Base-by-base conservation (phyloP, 2,113 vertebrate species). In the Sinosuthora webbiana region DNA sequence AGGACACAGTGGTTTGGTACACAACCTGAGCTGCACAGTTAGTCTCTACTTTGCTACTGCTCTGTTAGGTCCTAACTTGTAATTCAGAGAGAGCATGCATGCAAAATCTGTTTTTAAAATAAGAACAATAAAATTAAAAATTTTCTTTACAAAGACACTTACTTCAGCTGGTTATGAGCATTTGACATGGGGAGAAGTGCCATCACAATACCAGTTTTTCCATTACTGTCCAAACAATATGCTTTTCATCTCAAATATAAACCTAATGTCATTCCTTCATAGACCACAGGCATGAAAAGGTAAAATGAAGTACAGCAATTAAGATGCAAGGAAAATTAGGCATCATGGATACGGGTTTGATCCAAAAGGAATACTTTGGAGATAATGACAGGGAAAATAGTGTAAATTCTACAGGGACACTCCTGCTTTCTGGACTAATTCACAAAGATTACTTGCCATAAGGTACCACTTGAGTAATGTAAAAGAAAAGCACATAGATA, bases 401-500 rank as follows among this genome's bases (percentile, higher is more conserved):
- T n/a, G 18, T 41, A 39, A 82, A 91, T 90, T 52, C 87, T 95
- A 47, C 42, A 39, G 81, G 60, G 78, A 65, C 22, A 11, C 28
- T 84, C 71, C 69, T 86, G 60, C 81, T 92, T 96, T 90, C 76
- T 79, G 71, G 73, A 45, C 87, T 90, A 78, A 84, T 94, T 96
- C 89, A 83, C 67, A 62, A 74, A 80, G 88, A 94, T 93, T 77
- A 60, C 86, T 83, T 93, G 63, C 83, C 87, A 83, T 95, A 94
- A 96, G 91, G 84, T 92, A 80, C 87, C 85, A 93, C 81, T 95
- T 89, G 69, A 89, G 95, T 65, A 84, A 93, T 87, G 57, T 94
- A 89, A 88, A 95, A 89, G 49, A 73, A 89, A 92, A 95, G 55
- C 65, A 49, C 68, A 42, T 22, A 84, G 88, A 93, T 92, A 79